Percentiles rank a stretch among this genome's conserved stretches.
Evolutionary conservation across 2,888 invertebrate species (phyloP).

Genomic region (Eupithecia subfuscata): DNA sequence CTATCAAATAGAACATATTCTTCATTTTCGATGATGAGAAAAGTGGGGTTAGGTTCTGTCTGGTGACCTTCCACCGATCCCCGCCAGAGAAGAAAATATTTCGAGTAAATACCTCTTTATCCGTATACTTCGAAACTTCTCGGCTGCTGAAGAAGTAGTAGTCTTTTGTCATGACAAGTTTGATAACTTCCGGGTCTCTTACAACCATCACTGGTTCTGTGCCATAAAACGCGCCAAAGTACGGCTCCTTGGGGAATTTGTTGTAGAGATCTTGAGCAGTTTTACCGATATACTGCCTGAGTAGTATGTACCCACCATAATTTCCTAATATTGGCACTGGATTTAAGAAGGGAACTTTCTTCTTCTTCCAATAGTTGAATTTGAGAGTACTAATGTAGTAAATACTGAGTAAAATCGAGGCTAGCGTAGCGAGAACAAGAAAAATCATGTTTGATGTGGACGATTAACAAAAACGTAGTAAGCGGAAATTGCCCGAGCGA

Average conservation of each 20-base stretch:
- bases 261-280: constrained; percentile 56
- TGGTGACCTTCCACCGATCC: constrained; percentile 65
- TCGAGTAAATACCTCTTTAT: constrained; percentile 55
- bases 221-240: constrained; percentile 65
- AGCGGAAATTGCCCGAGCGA: neutral
- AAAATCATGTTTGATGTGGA: constrained; percentile 20
- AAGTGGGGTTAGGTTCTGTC: constrained; percentile 67
- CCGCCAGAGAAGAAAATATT: constrained; percentile 63
- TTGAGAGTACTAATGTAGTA: constrained; percentile 50
- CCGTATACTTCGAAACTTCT: constrained; percentile 55
- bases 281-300: constrained; percentile 50
- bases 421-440: constrained; percentile 1
- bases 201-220: constrained; percentile 66
- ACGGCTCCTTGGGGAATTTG: constrained; percentile 58
- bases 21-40: constrained; percentile 70
- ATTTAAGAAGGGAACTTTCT: constrained; percentile 53
- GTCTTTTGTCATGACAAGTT: constrained; percentile 62
- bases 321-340: constrained; percentile 65
- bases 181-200: constrained; percentile 63
- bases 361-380: constrained; percentile 61
- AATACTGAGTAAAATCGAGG: constrained; percentile 31
- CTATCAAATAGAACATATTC: constrained; percentile 68
- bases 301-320: constrained; percentile 56
- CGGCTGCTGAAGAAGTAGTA: constrained; percentile 68
- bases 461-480: constrained; percentile 5